These are phyloP conservation scores for Fringilla coelebs DNA, from an alignment of 2,797 vertebrate genomes.

Conservation along the genomic window DNA sequence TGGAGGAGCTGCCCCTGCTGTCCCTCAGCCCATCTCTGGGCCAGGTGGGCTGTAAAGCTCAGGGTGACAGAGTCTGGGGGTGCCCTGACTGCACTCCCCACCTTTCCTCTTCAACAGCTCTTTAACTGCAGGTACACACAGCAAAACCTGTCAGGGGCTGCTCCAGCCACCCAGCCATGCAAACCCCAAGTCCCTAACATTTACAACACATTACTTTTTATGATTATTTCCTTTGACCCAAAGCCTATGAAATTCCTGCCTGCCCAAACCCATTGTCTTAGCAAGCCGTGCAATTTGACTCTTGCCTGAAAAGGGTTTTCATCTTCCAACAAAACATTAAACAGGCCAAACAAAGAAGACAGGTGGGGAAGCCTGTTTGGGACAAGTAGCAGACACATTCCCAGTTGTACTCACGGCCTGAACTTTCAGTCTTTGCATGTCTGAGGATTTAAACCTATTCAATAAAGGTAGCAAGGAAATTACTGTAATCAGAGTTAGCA, in stretches of 20 bases:
- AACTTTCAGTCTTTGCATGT: not conserved
- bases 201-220: not conserved
- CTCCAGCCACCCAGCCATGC: not conserved
- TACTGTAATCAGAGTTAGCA: not conserved
- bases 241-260: slow-evolving; percentile 19
- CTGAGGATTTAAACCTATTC: not conserved
- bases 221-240: slow-evolving; percentile 24
- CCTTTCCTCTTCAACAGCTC: not conserved
- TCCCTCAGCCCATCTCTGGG: not conserved
- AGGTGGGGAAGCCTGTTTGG: slow-evolving; percentile 30
- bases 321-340: slow-evolving; percentile 3
- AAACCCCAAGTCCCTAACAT: slow-evolving; percentile 10
- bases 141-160: not conserved
- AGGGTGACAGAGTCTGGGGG: not conserved
- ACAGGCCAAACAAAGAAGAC: not conserved
- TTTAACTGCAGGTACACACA: not conserved
- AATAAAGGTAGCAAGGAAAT: not conserved
- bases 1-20: slow-evolving; percentile 50
- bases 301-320: slow-evolving; percentile 4
- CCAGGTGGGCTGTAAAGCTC: not conserved
- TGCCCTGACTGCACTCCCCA: not conserved
- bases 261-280: slow-evolving; percentile 1
- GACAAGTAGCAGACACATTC: slow-evolving; percentile 36
- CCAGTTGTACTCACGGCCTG: not conserved
- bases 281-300: not conserved